Base-by-base conservation (phyloP, 2,888 invertebrate genomes). In the Andrena bucephala region DNA sequence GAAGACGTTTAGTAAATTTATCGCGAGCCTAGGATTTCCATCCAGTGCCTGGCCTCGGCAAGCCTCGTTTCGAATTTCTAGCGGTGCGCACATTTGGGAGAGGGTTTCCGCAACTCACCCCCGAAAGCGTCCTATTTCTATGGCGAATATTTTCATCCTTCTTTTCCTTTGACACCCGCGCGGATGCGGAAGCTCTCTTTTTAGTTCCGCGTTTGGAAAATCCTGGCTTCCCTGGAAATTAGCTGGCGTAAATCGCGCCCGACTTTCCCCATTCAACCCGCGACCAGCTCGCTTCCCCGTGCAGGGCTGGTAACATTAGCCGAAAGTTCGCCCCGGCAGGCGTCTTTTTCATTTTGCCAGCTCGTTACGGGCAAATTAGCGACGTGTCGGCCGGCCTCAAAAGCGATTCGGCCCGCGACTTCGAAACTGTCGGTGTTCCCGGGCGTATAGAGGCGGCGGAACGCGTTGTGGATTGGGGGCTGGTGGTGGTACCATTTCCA, bases 361-460 rank as follows among this genome's bases (percentile, higher is more conserved):
- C 87, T 87, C 83, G 87, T 87, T 87, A 84, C 73, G 83, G 71
- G 31, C 66, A 62, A 85, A 83, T 87, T 80, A 80, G 72, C 65
- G 54, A 63, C 63, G 73, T 65, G 77, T 79, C 84, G 77, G 54
- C 60, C 65, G 33, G 57, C 67, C 74, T 75, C 74, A 71, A 80
- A 77, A 85, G 69, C 72, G 57, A 72, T 73, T 78, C 48, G 59
- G 48, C 50, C 63, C 8, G 10, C 60, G 24, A 31, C n/a, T 36
- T 57, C 66, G 67, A 48, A 42, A 54, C 70, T 31, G 10, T 42
- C 42, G 42, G 42, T 42, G 42, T 42, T 42, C 42, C 13, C 62
- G 24, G 42, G 29, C 4, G 24, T n/a, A 16, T 1, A 42, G 42
- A 42, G 42, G 6, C 3, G 33, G 52, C 27, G 42, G 62, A 24